Conservation (phyloP, 2,888 invertebrate species). For the Metellina segmentata region DNA sequence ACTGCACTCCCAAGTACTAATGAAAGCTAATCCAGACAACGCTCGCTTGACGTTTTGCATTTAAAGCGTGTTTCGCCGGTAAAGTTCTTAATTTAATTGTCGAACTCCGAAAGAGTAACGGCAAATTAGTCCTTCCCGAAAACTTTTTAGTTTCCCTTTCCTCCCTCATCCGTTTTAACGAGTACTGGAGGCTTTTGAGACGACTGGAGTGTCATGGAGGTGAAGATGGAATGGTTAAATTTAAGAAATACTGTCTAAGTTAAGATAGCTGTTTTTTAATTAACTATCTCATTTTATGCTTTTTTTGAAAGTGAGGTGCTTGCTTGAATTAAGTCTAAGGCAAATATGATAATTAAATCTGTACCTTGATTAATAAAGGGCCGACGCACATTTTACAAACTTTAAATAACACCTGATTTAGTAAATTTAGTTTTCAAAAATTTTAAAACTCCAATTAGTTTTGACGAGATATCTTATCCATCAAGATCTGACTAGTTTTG, state of each 20-base stretch:
- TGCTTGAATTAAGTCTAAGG: background rate
- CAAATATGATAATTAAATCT: background rate
- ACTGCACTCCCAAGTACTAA: background rate
- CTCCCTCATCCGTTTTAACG: slow-evolving; percentile 9
- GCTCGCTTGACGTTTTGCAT: slow-evolving; percentile 11
- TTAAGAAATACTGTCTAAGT: background rate
- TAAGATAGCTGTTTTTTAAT: background rate
- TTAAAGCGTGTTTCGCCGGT: background rate
- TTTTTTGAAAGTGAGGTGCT: background rate
- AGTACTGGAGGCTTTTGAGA: background rate
- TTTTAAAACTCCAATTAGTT: too few relatives aligned
- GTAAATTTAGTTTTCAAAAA: too few relatives aligned
- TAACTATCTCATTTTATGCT: background rate
- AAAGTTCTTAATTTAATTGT: slow-evolving; percentile 39
- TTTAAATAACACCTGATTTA: too few relatives aligned
- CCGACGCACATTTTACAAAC: too few relatives aligned
- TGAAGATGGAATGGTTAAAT: slow-evolving; percentile 24
- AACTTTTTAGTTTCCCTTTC: slow-evolving; percentile 16
- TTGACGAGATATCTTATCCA: too few relatives aligned
- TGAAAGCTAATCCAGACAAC: slow-evolving; percentile 28
- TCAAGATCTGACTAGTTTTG: too few relatives aligned
- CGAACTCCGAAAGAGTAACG: slow-evolving; percentile 29
- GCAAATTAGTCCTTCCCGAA: slow-evolving; percentile 23
- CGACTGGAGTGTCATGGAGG: background rate
- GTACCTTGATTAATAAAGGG: background rate